Evolutionary conservation across 2,113 vertebrate genomes (phyloP).

Genomic region (Eubucco bourcierii): DNA sequence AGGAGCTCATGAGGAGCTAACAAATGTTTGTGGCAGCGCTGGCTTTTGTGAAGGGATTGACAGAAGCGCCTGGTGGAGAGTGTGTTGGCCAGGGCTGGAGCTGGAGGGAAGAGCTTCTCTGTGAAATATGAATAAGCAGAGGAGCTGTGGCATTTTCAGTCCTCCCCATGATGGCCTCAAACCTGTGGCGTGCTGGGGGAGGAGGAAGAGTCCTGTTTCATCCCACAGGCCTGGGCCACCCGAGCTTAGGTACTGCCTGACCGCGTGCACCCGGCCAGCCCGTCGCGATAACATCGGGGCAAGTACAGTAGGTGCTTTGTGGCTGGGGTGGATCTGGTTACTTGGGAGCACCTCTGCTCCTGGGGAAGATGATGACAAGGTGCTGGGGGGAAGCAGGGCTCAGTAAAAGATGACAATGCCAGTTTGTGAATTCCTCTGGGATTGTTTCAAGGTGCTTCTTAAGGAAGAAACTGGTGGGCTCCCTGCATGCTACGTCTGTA

Average conservation of each 20-base stretch:
- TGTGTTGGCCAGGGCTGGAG: neutral
- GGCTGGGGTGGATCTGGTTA: conserved; percentile 69
- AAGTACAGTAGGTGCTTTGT: conserved; percentile 76
- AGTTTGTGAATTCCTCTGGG: conserved; percentile 54
- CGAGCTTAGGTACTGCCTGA: conserved; percentile 70
- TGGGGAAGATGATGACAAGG: conserved; percentile 48
- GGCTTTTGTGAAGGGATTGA: neutral
- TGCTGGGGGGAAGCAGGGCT: neutral
- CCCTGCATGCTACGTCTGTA: neutral
- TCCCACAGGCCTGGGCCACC: conserved; percentile 67
- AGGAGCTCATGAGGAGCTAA: neutral
- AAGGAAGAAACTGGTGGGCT: neutral
- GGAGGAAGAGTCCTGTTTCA: conserved; percentile 69
- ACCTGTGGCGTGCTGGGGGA: conserved; percentile 26
- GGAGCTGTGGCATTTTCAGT: conserved; percentile 1
- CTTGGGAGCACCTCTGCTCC: conserved; percentile 65
- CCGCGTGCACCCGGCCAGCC: conserved; percentile 20
- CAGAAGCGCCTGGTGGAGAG: neutral
- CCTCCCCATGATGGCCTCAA: conserved; percentile 29
- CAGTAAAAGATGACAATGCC: conserved; percentile 10
- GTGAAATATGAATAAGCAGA: neutral
- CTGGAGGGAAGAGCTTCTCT: neutral
- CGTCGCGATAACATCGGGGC: conserved; percentile 63
- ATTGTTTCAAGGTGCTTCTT: conserved; percentile 45
- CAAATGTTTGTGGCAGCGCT: neutral